Base-by-base conservation (phyloP, 2,888 invertebrate genomes). In the Aspidiotus rigidus region DNA sequence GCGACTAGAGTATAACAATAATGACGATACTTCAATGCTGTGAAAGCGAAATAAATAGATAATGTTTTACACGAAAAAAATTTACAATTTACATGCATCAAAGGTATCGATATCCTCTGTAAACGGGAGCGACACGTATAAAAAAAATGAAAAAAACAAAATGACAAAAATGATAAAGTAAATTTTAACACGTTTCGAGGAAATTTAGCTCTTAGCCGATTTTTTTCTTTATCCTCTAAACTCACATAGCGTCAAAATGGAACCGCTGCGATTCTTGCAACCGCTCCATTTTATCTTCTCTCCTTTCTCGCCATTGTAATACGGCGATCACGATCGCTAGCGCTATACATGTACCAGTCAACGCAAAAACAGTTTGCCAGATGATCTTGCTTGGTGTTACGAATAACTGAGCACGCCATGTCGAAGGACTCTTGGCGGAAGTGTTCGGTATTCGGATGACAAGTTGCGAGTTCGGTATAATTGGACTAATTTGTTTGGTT, bases 391-490 rank as follows among this genome's bases (percentile, higher is more conserved):
- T 94, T 0, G 96, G 96, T 0, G 95, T 95, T 0, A 97, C 91
- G 81, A 95, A 97, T 15, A 97, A 80, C 76, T 93, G 92, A 16
- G 89, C 91, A 75, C 86, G 87, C 97, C 97, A 97, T 73, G 84
- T 84, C 3, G 82, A 82, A 0, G 94, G 88, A 69, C 89, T 83
- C 72, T 83, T 81, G 0, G 86, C 83, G 7, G 92, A 93, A 76
- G 86, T 85, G 49, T 59, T 44, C 44, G 66, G 66, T 42, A 62
- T 63, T 71, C 97, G 90, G 0, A 99, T 90, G 49, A 97, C 90
- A 79, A 99, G 89, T 79, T 99, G 97, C 0, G 97, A 96, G 77
- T 99, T 98, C 0, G 98, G 98, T 77, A 99, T 97, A 66, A 96
- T 87, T 78, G 93, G 93, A 0, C 88, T 86, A 90, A 93, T 96